phyloP scores from a whole-genome alignment of 35 echinoderm and acorn worm species.

The Lytechinus pictus region DNA sequence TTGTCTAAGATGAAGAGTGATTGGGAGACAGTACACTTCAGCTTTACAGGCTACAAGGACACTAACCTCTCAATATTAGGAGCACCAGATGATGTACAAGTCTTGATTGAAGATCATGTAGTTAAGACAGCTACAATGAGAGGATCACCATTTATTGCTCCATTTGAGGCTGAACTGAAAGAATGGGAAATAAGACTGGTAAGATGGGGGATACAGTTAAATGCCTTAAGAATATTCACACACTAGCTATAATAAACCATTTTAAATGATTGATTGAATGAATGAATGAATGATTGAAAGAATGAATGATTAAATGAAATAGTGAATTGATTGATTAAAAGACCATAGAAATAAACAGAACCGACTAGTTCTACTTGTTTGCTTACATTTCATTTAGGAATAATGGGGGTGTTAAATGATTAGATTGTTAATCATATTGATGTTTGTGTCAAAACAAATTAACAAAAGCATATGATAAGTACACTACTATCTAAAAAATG shows the following conservation, averaged over 20 bases:
- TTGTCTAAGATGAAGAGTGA: slow-evolving; percentile 93
- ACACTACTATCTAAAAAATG: background rate
- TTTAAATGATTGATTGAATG: background rate
- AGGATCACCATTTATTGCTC: slow-evolving; percentile 91
- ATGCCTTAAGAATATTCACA: background rate
- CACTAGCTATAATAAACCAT: background rate
- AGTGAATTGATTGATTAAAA: too few species aligned
- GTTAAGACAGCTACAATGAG: slow-evolving; percentile 99
- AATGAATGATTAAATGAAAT: too few species aligned
- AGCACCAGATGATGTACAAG: slow-evolving; percentile 95
- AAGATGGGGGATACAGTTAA: slow-evolving; percentile 17
- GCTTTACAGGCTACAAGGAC: slow-evolving; percentile 95
- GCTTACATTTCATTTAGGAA: too few species aligned
- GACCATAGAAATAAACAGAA: too few species aligned
- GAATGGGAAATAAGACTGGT: slow-evolving; percentile 95
- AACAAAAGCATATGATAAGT: background rate
- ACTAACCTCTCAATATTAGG: slow-evolving; percentile 84
- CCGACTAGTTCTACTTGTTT: too few species aligned
- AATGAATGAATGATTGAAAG: too few species aligned
- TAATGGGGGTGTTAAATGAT: too few species aligned
- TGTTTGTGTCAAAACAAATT: background rate
- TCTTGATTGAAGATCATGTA: slow-evolving; percentile 93
- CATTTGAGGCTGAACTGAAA: slow-evolving; percentile 93
- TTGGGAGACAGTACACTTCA: slow-evolving; percentile 90
- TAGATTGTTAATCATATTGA: too few species aligned